Base-by-base conservation (phyloP, 2,113 vertebrate species). In the Emydura subglobosa region DNA sequence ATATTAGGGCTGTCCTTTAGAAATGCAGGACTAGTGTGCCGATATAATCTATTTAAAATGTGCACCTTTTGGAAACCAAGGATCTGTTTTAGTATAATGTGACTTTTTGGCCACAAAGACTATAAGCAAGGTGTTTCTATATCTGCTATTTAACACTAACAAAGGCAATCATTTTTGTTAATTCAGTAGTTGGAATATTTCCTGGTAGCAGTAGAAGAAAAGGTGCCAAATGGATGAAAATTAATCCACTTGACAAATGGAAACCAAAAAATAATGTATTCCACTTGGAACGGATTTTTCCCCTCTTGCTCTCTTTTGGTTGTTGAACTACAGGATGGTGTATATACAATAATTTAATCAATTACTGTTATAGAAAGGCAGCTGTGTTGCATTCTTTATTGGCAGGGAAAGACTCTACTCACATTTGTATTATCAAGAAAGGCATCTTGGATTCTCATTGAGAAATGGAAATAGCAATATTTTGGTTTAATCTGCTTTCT, bases 21-120 rank as follows among this genome's bases (percentile, higher is more conserved):
- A 68, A 25, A 0, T 0, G 39, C 0, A 0, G 57, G 44, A 1
- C 2, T 5, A 49, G 39, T 42, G 44, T 93, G n/a, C 4, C 1
- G 72, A 88, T n/a, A 94, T 53, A 4, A 57, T 88, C 5, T 25
- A 2, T 47, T 95, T 83, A 68, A 90, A 91, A 85, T 39, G 74
- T 1, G 1, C 39, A 90, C 10, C 11, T 92, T 42, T 39, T 68
- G 13, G 34, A 78, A 91, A 94, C 39, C 2, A 25, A 21, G 82
- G 10, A n/a, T 94, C 16, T 72, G 2, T 80, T 92, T 88, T 81
- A 31, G 2, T 79, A 93, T 88, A 91, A 2, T 31, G 4, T 42
- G 27, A 13, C 10, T 59, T 3, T n/a, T 47, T 83, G 16, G 7
- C 81, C 25, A 82, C 27, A 51, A 76, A 83, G 92, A 42, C 4